phyloP scores from a whole-genome alignment of 2,797 vertebrate genomes.

The Spheniscus humboldti region DNA sequence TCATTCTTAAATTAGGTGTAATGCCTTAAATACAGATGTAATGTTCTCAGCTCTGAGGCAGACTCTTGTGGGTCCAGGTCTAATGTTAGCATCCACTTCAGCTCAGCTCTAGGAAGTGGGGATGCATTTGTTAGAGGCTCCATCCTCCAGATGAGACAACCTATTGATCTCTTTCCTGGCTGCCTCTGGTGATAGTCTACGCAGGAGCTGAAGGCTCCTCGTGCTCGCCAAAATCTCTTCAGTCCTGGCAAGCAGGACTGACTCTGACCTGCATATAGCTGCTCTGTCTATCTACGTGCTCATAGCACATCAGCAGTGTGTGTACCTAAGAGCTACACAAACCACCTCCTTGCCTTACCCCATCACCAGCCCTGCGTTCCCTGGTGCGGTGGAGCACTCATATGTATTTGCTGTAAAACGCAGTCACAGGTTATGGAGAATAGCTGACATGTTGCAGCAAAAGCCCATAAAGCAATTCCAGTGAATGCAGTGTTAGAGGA shows the following conservation, averaged over 20 bases:
- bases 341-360: background rate
- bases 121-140: background rate
- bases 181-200: background rate
- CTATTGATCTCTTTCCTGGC: background rate
- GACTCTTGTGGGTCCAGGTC: background rate
- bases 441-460: background rate
- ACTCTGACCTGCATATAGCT: background rate
- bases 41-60: background rate
- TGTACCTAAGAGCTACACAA: background rate
- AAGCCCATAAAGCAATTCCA: background rate
- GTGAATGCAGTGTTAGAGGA: background rate
- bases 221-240: background rate
- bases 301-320: background rate
- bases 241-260: background rate
- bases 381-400: background rate
- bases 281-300: background rate
- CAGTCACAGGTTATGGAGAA: background rate
- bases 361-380: background rate
- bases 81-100: background rate
- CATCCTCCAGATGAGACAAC: constrained; percentile 33
- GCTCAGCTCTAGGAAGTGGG: background rate
- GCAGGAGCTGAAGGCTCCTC: background rate
- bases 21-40: background rate
- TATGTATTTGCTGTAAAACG: background rate
- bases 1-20: background rate